These are phyloP conservation scores for Hemibagrus wyckioides DNA, from an alignment of 2,113 vertebrate genomes.

Conservation along the genomic window DNA sequence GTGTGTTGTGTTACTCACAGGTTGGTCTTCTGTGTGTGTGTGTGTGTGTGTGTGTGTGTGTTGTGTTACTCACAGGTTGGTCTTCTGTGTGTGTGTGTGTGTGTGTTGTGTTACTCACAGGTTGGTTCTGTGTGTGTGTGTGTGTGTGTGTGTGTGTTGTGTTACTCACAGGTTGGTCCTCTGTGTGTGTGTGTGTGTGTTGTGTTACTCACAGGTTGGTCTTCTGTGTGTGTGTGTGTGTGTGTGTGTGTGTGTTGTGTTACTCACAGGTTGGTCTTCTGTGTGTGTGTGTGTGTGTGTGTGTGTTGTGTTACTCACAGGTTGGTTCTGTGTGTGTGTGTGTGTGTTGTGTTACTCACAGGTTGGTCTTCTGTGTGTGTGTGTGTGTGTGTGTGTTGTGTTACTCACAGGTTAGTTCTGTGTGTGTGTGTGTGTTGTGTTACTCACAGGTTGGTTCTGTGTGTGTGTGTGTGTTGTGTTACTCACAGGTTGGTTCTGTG, in stretches of 20 bases:
- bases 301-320: background rate
- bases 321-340: background rate
- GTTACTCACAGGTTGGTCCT: too few species aligned
- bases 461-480: background rate
- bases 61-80: background rate
- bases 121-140: background rate
- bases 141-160: too few species aligned
- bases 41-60: slow-evolving; percentile 13
- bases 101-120: background rate
- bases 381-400: slow-evolving; percentile 4
- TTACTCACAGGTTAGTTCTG: background rate
- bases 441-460: background rate
- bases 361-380: background rate
- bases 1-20: background rate
- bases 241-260: too few species aligned
- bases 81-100: background rate
- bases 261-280: background rate
- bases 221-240: background rate
- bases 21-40: background rate
- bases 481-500: background rate
- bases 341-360: background rate
- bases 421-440: background rate
- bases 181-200: too few species aligned
- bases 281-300: slow-evolving; percentile 3
- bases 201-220: background rate